Evolutionary conservation across 2,888 invertebrate genomes (phyloP).

Genomic region (Aelia acuminata): DNA sequence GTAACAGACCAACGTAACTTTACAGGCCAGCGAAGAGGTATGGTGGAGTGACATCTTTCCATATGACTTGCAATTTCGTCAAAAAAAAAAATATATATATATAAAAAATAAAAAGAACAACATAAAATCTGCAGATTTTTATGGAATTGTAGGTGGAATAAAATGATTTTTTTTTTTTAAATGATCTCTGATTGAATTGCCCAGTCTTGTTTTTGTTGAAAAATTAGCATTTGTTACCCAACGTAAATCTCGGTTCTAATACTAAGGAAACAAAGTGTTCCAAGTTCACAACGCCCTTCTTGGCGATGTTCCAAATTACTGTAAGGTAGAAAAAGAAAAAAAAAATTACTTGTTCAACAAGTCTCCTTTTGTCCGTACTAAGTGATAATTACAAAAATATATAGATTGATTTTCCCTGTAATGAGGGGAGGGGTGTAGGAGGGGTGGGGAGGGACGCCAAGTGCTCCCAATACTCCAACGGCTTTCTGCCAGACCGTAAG

Average conservation of each 20-base stretch:
- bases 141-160: too few relatives aligned
- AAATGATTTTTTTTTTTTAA: too few relatives aligned
- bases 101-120: too few relatives aligned
- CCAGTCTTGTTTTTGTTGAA: neutral
- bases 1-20: too few relatives aligned
- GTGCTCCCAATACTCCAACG: neutral
- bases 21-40: too few relatives aligned
- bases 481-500: neutral
- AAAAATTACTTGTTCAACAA: conserved; percentile 38
- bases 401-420: conserved; percentile 15
- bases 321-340: neutral
- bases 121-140: too few relatives aligned
- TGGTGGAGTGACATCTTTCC: too few relatives aligned
- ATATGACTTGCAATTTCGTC: too few relatives aligned
- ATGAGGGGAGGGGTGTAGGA: neutral
- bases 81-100: too few relatives aligned
- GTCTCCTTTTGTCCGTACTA: neutral
- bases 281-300: neutral
- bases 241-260: neutral
- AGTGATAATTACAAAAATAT: conserved; percentile 38
- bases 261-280: neutral
- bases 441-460: neutral
- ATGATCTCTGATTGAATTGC: too few relatives aligned
- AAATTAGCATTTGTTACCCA: neutral
- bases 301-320: conserved; percentile 6